Base-by-base conservation (phyloP, 2,888 invertebrate species). In the Drosophila neutralis region DNA sequence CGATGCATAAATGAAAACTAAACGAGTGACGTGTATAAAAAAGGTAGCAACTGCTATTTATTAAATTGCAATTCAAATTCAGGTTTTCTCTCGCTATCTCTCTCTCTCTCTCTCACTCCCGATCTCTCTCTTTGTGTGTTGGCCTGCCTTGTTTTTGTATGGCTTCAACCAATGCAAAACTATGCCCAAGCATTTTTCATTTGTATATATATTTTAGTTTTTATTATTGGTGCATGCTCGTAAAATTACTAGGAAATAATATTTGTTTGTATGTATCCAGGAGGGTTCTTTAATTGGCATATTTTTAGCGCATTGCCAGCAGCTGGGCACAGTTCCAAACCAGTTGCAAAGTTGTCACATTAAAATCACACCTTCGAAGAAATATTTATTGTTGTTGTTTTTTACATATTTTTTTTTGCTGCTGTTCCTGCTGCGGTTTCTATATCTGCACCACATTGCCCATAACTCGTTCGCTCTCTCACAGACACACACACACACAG, bases 261-360 rank as follows among this genome's bases (percentile, higher is more conserved):
- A 78, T 74, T 86, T 83, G 65, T 65, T 65, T 29, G 64, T 63
- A 48, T 35, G 60, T 78, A 79, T 75, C 76, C 71, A 71, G 71
- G 75, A 65, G 64, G 49, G 68, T 54, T 72, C 53, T 79, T 58
- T 68, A 59, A 72, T 73, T 59, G 65, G 35, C 69, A 79, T 59
- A 79, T 76, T 79, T 76, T 78, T 73, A 65, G 40, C 60, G 56
- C 73, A 79, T 79, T 56, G 38, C n/a, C 54, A 33, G 40, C 38
- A 31, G 29, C 59, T 65, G 60, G 63, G 42, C 51, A 42, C 56
- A 40, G 51, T 59, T 45, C 21, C 77, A 80, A 88, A 84, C 87
- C 82, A 87, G 90, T 85, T 89, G 89, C 88, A 81, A 87, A 83
- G 83, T 89, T 90, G 91, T 90, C 89, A 89, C 90, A 88, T 89